phyloP scores from a whole-genome alignment of 2,888 invertebrate species.

The Helobdella robusta region DNA sequence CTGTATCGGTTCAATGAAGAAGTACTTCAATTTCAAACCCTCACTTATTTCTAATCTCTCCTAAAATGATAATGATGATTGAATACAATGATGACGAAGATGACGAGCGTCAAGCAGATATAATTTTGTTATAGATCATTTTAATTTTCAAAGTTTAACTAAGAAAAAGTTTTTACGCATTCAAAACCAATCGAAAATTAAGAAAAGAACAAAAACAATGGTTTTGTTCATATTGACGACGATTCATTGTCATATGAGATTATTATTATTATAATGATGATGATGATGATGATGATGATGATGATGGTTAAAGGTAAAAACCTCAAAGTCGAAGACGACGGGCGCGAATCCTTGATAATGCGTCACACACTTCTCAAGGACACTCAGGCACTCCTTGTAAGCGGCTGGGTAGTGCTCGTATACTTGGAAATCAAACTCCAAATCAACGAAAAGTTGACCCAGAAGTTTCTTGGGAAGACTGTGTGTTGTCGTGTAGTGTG shows the following conservation, averaged over 20 bases:
- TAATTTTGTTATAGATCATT: too few relatives aligned
- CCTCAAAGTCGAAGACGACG: not conserved
- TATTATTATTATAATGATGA: constrained; percentile 1
- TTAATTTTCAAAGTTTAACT: too few relatives aligned
- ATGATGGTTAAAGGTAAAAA: not conserved
- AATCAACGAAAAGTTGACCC: not conserved
- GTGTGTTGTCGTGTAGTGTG: too few relatives aligned
- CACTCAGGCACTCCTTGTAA: not conserved
- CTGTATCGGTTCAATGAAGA: constrained; percentile 23
- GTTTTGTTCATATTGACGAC: too few relatives aligned
- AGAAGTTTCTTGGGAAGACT: too few relatives aligned
- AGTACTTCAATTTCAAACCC: constrained; percentile 17
- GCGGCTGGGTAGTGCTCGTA: not conserved
- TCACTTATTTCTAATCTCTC: constrained; percentile 3
- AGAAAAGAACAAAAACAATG: too few relatives aligned
- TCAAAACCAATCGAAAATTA: too few relatives aligned
- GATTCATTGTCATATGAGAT: too few relatives aligned
- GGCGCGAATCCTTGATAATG: not conserved
- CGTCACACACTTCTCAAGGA: not conserved
- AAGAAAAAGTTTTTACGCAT: too few relatives aligned
- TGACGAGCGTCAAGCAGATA: too few relatives aligned
- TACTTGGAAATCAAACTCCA: not conserved
- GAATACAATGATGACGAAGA: too few relatives aligned
- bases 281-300: constrained; percentile 8
- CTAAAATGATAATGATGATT: not conserved